Evolutionary conservation across 2,113 vertebrate species (phyloP), one percentile per base, ranked within the genome.

Genomic region (Vidua macroura): DNA sequence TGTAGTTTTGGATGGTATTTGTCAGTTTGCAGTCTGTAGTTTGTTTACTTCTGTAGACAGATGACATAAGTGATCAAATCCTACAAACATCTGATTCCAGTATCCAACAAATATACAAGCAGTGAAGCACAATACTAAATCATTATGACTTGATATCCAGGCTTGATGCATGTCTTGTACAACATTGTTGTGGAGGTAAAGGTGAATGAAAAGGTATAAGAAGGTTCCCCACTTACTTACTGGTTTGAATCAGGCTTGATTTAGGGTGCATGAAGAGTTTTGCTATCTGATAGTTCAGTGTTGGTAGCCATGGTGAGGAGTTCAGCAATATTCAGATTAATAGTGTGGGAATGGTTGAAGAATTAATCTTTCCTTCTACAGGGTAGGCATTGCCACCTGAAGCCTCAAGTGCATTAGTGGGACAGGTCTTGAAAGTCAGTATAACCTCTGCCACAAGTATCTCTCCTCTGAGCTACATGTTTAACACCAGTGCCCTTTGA

Each of bases 381-480:
- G 28, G 21, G 35, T 16, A 41, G 21, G 8, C 2, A 4, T 30
- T 66, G 16, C 44, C 28, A 13, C 27, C 31, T 91, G 55, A 64
- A 68, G 7, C 19, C 22, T 85, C 21, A 49, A 41, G 14, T 23
- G 24, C 3, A 0, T 60, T 86, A n/a, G 55, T 69, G 49, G 13
- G 33, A 37, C 37, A 46, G 16, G 12, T 51, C 12, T 59, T 33
- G 13, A 69, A 55, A 59, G 21, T 64, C 35, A 10, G 9, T 3
- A 5, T 15, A 70, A 23, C 14, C 13, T 66, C 52, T 76, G 27
- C 23, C 27, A 44, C 27, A 66, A 25, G 7, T 7, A 3, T 12
- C 4, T 56, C 8, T 37, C 13, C 82, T 52, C 15, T 52, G 22
- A 75, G 46, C 4, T 14, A 11, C 2, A 0, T 2, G 3, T 41